Evolutionary conservation across 2,113 vertebrate species (phyloP), one percentile per base, ranked within the genome.

Genomic region (Dendrocopos noguchii): DNA sequence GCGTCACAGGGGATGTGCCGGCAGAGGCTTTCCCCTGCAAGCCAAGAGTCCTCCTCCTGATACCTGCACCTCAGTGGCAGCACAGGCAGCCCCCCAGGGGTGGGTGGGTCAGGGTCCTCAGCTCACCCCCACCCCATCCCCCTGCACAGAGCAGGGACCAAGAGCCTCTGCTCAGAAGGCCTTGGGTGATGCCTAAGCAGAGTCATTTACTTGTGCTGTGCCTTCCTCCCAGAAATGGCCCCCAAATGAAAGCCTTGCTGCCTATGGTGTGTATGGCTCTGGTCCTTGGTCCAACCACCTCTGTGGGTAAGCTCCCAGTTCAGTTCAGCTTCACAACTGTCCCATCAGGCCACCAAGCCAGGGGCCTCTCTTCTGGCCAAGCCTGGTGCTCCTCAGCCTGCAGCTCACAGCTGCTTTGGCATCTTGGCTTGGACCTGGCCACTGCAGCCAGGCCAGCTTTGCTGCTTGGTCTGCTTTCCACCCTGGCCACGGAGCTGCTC

Each of bases 71-170:
- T 39, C 44, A 9, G 0, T 16, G 2, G 72, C 42, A 9, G 12
- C 3, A 2, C 1, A 7, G 2, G 46, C 9, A 2, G n/a, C 66
- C n/a, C 34, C 22, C 9, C 7, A 5, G 0, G 1, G 25, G 1
- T 2, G 14, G 31, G 31, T 11, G 34, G 34, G 31, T 22, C 1
- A 12, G 53, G 46, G 31, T 29, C 7, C 11, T 55, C 36, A n/a
- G 70, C 6, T 10, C 39, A 39, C 44, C 34, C 65, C 16, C 10
- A 1, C 2, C 3, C 17, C 17, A 46, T 46, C 15, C 10, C 56
- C 57, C 9, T 5, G 21, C 1, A 2, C 67, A 29, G 63, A 34
- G 27, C 3, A 2, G 47, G 39, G n/a, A 19, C n/a, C 4, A 1
- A 27, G n/a, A 46, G 39, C n/a, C n/a, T 24, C 27, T 29, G 12